These are phyloP conservation scores for Ophion costatus DNA, from an alignment of 2,888 invertebrate genomes.

Conservation along the genomic window DNA sequence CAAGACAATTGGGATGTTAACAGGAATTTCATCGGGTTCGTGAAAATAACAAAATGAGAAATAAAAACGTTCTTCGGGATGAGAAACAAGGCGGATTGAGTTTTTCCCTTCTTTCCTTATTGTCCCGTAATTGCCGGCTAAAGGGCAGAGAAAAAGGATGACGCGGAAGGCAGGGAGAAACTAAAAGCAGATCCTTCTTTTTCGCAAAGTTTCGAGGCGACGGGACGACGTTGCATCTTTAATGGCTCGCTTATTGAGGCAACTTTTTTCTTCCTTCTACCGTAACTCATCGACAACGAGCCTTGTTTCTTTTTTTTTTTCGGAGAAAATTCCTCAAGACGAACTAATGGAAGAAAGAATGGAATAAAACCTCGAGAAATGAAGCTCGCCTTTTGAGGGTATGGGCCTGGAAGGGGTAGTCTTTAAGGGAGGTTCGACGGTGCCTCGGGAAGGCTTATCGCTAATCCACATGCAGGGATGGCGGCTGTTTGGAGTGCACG, in stretches of 20 bases:
- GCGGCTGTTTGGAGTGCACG: background rate
- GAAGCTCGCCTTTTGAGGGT: no score
- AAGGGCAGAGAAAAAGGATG: background rate
- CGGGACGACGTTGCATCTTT: slow-evolving; percentile 69
- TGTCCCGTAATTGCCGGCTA: slow-evolving; percentile 23
- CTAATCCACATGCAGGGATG: background rate
- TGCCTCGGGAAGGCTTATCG: slow-evolving; percentile 1
- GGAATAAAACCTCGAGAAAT: background rate
- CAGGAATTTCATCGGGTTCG: slow-evolving; percentile 30
- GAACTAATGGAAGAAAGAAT: no score
- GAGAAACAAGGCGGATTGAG: background rate
- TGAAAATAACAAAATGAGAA: slow-evolving; percentile 20
- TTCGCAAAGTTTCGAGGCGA: slow-evolving; percentile 30
- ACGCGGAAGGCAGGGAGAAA: background rate
- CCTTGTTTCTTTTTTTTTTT: background rate
- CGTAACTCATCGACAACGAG: no score
- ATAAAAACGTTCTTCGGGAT: slow-evolving; percentile 18
- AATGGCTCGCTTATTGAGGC: slow-evolving; percentile 69
- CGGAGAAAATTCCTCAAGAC: background rate
- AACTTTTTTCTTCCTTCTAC: background rate
- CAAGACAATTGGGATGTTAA: slow-evolving; percentile 51
- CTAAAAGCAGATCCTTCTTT: slow-evolving; percentile 6
- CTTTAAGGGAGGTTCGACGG: background rate
- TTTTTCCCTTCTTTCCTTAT: slow-evolving; percentile 1
- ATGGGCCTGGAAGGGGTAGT: no score